phyloP scores from a whole-genome alignment of 2,113 vertebrate species.

The Ceratotherium simum region DNA sequence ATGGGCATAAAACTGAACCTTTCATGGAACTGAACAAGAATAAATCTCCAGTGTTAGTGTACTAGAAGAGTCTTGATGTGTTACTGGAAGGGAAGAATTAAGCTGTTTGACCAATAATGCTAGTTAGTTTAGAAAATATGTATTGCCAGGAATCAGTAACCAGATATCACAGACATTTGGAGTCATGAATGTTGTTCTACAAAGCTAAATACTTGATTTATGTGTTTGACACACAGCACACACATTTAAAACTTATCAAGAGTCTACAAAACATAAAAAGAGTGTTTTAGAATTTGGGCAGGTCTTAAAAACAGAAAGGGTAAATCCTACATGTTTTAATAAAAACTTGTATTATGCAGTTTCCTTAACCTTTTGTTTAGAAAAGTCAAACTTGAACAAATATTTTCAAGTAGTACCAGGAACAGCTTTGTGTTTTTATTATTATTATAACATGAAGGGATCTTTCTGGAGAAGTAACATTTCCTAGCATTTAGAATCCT shows the following conservation, averaged over 20 bases:
- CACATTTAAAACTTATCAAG: background rate
- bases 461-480: background rate
- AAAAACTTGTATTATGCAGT: background rate
- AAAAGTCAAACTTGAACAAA: background rate
- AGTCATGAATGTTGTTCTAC: background rate
- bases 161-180: background rate
- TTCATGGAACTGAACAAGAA: background rate
- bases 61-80: background rate
- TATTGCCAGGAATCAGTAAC: background rate
- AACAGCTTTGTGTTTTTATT: background rate
- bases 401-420: background rate
- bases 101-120: background rate
- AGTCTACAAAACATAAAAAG: background rate
- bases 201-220: background rate
- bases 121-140: background rate
- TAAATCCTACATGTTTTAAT: background rate
- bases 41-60: background rate
- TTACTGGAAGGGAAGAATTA: background rate
- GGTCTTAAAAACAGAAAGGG: constrained; percentile 9
- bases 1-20: background rate
- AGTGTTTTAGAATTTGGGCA: background rate
- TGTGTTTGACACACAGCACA: background rate
- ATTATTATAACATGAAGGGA: background rate
- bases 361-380: background rate
- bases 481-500: background rate